phyloP scores from a whole-genome alignment of 2,797 vertebrate species.

The Macrochelys suwanniensis region DNA sequence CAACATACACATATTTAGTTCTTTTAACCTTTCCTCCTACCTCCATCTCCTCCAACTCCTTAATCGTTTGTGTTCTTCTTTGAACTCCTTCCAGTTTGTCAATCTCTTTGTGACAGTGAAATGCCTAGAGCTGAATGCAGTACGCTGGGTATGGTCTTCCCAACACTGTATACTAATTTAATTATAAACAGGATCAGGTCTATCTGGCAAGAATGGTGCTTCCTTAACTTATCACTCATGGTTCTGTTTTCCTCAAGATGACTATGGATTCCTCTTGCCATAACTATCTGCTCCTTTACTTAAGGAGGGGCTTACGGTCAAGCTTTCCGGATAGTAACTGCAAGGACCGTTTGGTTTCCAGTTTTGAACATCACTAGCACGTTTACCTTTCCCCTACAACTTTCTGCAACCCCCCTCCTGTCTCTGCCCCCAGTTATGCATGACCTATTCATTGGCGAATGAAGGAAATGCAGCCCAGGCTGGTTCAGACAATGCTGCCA shows the following conservation, averaged over 20 bases:
- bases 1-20: neutral
- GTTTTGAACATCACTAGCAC: neutral
- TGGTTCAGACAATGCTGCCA: neutral
- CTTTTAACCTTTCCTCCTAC: constrained; percentile 49
- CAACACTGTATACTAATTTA: constrained; percentile 21
- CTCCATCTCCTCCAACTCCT: neutral
- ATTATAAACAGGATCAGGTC: constrained; percentile 27
- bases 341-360: neutral
- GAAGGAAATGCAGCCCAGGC: fast-evolving
- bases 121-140: neutral
- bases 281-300: constrained; percentile 48
- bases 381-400: neutral
- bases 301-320: constrained; percentile 49
- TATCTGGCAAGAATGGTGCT: neutral
- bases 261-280: constrained; percentile 8
- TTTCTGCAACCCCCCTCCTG: neutral
- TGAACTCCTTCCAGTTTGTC: constrained; percentile 28
- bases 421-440: fast-evolving
- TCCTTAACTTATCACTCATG: neutral
- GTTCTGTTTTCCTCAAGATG: neutral
- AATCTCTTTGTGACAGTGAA: neutral
- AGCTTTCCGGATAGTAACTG: constrained; percentile 57
- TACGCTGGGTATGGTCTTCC: constrained; percentile 27
- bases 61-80: neutral
- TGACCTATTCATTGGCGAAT: neutral